Base-by-base conservation (phyloP, 2,797 vertebrate genomes). In the Hylomyscus alleni region DNA sequence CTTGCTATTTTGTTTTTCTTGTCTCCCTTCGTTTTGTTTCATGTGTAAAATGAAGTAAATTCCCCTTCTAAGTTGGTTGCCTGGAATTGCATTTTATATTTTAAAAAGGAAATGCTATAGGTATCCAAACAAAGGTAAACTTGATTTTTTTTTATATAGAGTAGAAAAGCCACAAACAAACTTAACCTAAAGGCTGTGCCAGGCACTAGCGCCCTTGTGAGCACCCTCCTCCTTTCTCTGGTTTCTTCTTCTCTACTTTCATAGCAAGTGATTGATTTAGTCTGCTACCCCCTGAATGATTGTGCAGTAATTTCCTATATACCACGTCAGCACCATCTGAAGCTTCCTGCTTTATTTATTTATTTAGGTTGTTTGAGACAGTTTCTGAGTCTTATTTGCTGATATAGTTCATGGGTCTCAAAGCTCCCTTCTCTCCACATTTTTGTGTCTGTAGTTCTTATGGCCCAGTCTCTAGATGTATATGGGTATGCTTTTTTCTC, bases 91-190 rank as follows among this genome's bases (percentile, higher is more conserved):
- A 37, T 90, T 97, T 84, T 73, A 29, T 77, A 29, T 60, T 22
- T 34, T 83, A 67, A 96, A 96, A 76, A 76, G 65, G 34, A 89
- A 90, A 82, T 94, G 73, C 20, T 58, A 5, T 40, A 91, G 34
- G 17, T 92, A 22, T 82, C 90, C 81, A 93, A 97, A 69, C 95
- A 84, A 96, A 87, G 77, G 47, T 69, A 50, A 95, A 92, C 81
- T 93, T 93, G 47, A 82, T 84, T 80, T 87, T 95, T 95, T 93
- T 6, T 85, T 84, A 44, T 44, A 52, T 50, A 90, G 37, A 76
- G 54, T 76, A 31, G 54, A 34, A 67, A 84, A 50, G 22, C 29
- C 31, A 34, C 10, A 14, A n/a, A 34, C 34, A 75, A 78, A 29
- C 24, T 6, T 37, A 73, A 17, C 10, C 9, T 58, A 44, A 37